phyloP scores from a whole-genome alignment of 1,140 invertebrate genomes.

The Drosophila jambulina region DNA sequence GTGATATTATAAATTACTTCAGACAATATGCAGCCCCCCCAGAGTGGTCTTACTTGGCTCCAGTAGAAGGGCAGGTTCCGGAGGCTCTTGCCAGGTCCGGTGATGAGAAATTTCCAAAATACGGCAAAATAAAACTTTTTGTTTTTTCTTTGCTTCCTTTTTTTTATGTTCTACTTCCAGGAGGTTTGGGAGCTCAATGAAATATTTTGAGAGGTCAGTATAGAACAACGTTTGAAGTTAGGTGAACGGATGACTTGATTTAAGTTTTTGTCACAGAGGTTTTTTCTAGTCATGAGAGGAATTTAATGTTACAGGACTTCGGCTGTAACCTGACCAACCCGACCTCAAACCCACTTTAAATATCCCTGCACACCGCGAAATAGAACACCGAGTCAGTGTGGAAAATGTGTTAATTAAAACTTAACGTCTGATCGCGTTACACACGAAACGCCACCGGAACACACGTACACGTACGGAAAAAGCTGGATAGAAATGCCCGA shows the following conservation, averaged over 20 bases:
- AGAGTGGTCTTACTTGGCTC: conserved; percentile 12
- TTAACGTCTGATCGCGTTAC: conserved; percentile 70
- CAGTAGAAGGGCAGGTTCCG: neutral
- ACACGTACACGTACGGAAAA: conserved; percentile 16
- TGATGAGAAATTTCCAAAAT: neutral
- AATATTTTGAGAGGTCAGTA: neutral
- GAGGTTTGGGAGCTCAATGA: neutral
- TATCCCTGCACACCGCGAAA: neutral
- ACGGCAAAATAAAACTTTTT: neutral
- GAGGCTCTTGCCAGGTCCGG: neutral
- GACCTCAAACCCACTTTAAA: conserved; percentile 1
- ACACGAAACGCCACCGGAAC: conserved; percentile 37
- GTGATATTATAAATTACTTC: conserved; percentile 49
- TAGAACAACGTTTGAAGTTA: neutral
- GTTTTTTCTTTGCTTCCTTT: neutral
- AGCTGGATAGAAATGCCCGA: conserved; percentile 12
- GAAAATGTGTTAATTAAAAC: conserved; percentile 79
- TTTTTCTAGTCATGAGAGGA: neutral
- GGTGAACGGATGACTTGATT: neutral
- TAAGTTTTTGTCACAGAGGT: rapidly evolving
- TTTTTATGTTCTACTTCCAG: neutral
- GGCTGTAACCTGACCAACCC: no score
- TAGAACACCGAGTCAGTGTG: conserved; percentile 14
- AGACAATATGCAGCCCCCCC: conserved; percentile 36
- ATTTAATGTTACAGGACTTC: neutral